Percentiles rank a stretch among this genome's conserved stretches.
These are phyloP conservation scores for Nannoperca obscura DNA, from an alignment of 2,797 vertebrate genomes.

Conservation along the genomic window DNA sequence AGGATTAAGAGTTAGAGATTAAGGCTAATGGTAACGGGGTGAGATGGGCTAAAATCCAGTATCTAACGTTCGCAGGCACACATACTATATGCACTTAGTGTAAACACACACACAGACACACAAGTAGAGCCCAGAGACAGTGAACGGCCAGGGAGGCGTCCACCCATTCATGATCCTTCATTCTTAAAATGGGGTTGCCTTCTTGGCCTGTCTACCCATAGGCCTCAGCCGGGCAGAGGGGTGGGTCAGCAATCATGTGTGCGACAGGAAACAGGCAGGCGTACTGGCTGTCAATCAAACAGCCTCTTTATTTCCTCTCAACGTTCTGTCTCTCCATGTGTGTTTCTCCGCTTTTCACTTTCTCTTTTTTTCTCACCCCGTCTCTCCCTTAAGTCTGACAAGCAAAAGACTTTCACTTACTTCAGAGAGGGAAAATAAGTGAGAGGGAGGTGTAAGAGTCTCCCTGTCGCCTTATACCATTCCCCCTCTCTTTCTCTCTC, in stretches of 20 bases:
- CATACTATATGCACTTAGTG: not conserved
- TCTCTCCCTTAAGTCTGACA: conserved; percentile 63
- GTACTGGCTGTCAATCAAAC: conserved; percentile 73
- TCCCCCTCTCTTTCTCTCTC: conserved; percentile 1
- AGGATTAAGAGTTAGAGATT: conserved; percentile 48
- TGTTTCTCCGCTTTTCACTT: conserved; percentile 57
- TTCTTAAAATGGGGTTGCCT: conserved; percentile 66
- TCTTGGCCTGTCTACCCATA: conserved; percentile 60
- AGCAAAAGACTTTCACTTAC: conserved; percentile 64
- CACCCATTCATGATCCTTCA: conserved; percentile 60
- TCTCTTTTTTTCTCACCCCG: conserved; percentile 33
- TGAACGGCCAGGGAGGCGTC: conserved; percentile 34
- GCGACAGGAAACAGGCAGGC: conserved; percentile 75
- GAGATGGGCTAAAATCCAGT: conserved; percentile 29
- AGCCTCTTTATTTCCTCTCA: conserved; percentile 57
- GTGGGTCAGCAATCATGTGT: conserved; percentile 70
- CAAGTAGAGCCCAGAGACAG: conserved; percentile 3
- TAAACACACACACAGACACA: conserved; percentile 5
- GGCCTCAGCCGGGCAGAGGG: conserved; percentile 57
- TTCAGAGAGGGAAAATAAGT: conserved; percentile 57
- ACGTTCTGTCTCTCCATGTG: conserved; percentile 48
- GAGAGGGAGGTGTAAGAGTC: conserved; percentile 41
- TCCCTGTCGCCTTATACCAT: conserved; percentile 41
- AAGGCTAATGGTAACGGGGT: conserved; percentile 35
- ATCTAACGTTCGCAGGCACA: not conserved